Evolutionary conservation across 2,797 vertebrate species (phyloP).

Genomic region (Hippopotamyrus pictus): DNA sequence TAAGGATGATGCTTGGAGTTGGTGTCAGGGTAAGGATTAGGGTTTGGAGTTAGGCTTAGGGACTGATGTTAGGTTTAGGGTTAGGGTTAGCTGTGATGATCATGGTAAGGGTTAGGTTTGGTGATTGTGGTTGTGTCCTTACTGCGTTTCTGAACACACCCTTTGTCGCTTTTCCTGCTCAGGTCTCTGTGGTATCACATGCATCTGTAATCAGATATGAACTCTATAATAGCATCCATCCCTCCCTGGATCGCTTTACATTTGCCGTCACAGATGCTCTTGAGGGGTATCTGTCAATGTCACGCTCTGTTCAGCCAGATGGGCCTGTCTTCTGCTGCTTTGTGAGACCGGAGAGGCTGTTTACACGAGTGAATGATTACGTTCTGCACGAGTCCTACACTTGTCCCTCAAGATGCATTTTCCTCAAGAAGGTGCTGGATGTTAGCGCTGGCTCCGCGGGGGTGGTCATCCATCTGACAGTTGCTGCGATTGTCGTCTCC

Average conservation of each 20-base stretch:
- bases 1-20: background rate
- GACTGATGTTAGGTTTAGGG: background rate
- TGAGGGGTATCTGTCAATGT: conserved; percentile 1
- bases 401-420: background rate
- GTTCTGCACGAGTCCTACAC: background rate
- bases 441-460: background rate
- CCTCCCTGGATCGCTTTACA: conserved; percentile 4
- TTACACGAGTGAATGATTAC: background rate
- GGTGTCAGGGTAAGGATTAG: background rate
- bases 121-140: background rate
- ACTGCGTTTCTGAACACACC: background rate
- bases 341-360: background rate
- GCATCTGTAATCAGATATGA: conserved; percentile 14
- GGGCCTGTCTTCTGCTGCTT: background rate
- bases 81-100: background rate
- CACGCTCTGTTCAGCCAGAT: background rate
- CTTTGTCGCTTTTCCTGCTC: background rate
- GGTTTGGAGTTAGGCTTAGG: background rate
- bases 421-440: background rate
- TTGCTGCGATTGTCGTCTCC: background rate
- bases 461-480: conserved; percentile 21
- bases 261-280: background rate
- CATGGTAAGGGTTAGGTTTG: background rate
- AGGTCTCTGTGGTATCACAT: background rate
- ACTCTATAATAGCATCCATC: background rate